Evolutionary conservation across 2,797 vertebrate genomes (phyloP).

Genomic region (Spea hammondii): DNA sequence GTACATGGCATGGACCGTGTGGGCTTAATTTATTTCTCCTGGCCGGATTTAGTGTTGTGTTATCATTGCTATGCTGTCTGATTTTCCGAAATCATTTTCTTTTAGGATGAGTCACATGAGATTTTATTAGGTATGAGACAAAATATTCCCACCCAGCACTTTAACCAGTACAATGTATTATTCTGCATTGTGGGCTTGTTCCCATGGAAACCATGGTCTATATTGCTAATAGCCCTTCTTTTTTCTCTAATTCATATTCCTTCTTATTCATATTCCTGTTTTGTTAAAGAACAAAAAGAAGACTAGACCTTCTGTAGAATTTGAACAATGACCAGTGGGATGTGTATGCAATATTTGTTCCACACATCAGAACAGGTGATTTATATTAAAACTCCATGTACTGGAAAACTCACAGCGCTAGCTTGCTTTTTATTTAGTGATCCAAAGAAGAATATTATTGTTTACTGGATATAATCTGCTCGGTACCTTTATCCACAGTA

Average conservation of each 20-base stretch:
- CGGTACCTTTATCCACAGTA: too few species aligned
- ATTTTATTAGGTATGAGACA: conserved; percentile 42
- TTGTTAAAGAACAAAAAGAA: too few species aligned
- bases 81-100: conserved; percentile 39
- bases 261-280: background rate
- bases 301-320: conserved; percentile 11
- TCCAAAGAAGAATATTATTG: background rate
- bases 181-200: conserved; percentile 17
- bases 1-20: conserved; percentile 15
- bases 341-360: conserved; percentile 24
- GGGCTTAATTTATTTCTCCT: conserved; percentile 20
- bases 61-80: conserved; percentile 30
- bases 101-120: conserved; percentile 28
- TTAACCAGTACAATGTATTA: conserved; percentile 1
- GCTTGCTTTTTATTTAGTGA: conserved; percentile 14
- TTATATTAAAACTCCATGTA: conserved; percentile 32
- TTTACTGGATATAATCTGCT: background rate
- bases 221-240: background rate
- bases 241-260: conserved; percentile 16
- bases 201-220: conserved; percentile 11
- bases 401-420: conserved; percentile 10
- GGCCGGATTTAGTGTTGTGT: conserved; percentile 20
- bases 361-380: conserved; percentile 31
- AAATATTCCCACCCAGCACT: conserved; percentile 36
- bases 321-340: conserved; percentile 13